Percentiles rank a stretch among this genome's conserved stretches.
Conservation (phyloP, 2,797 vertebrate genomes). For the Oryzias sinensis region DNA sequence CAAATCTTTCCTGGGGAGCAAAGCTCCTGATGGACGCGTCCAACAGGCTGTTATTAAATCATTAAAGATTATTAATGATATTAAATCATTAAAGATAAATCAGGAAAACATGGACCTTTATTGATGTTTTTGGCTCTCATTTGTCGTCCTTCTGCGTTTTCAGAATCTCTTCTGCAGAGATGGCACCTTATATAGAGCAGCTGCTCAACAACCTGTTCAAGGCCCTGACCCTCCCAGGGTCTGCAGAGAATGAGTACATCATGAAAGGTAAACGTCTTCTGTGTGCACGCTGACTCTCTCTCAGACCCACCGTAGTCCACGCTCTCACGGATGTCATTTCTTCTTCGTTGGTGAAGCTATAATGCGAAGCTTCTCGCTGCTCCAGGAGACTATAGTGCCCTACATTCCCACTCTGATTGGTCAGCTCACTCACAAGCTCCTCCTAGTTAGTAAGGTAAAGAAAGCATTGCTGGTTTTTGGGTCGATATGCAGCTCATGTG, state of each 20-base stretch:
- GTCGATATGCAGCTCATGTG: background rate
- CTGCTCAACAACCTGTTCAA: constrained; percentile 95
- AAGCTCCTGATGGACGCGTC: no score
- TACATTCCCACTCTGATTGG: constrained; percentile 95
- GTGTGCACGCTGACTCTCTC: no score
- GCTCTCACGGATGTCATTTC: background rate
- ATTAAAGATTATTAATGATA: no score
- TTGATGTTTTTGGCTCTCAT: no score
- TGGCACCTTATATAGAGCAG: constrained; percentile 90
- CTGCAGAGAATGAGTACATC: constrained; percentile 97
- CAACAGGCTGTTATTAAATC: no score
- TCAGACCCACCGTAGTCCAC: constrained; percentile 1
- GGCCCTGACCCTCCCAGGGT: constrained; percentile 90
- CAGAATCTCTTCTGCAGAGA: constrained; percentile 90
- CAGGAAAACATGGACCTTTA: no score
- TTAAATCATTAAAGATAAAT: no score
- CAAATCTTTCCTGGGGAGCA: no score
- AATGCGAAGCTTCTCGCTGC: constrained; percentile 98
- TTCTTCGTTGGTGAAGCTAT: constrained; percentile 80
- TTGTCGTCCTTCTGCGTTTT: constrained; percentile 7
- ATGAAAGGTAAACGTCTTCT: constrained; percentile 86
- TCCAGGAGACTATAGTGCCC: constrained; percentile 94
- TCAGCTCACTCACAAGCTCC: constrained; percentile 95
- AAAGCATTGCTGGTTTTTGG: constrained; percentile 32
- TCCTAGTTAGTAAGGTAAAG: constrained; percentile 96